Evolutionary conservation across 2,797 vertebrate species (phyloP).

Genomic region (Sebastes itinus): DNA sequence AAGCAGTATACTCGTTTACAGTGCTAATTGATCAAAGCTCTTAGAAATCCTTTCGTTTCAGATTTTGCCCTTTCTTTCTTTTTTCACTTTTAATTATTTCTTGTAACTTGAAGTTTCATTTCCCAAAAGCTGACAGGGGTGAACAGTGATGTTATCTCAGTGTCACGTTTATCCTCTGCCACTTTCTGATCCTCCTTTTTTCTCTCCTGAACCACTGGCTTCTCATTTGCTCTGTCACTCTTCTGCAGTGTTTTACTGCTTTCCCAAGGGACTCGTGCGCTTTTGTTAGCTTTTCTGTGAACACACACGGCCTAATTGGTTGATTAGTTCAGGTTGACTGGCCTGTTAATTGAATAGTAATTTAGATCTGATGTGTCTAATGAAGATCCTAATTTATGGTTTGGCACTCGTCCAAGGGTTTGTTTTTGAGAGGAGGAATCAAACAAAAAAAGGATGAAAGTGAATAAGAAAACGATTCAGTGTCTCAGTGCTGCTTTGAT

Average conservation of each 20-base stretch:
- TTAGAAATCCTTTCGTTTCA: background rate
- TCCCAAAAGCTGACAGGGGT: background rate
- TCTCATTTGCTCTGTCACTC: slow-evolving; percentile 73
- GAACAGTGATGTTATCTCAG: slow-evolving; percentile 20
- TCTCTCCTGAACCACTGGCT: slow-evolving; percentile 40
- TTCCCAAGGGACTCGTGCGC: slow-evolving; percentile 78
- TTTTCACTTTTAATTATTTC: background rate
- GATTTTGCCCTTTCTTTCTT: background rate
- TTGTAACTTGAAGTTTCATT: background rate
- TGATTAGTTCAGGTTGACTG: slow-evolving; percentile 84
- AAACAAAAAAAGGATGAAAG: slow-evolving; percentile 64
- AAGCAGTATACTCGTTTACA: background rate
- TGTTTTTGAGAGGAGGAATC: slow-evolving; percentile 68
- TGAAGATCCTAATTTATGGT: slow-evolving; percentile 78
- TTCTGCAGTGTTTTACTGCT: slow-evolving; percentile 69
- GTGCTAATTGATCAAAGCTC: background rate
- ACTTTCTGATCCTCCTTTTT: slow-evolving; percentile 29
- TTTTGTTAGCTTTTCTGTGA: slow-evolving; percentile 82
- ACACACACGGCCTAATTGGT: slow-evolving; percentile 84
- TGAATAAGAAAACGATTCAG: slow-evolving; percentile 55
- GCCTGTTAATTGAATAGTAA: slow-evolving; percentile 84
- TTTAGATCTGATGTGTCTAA: slow-evolving; percentile 81
- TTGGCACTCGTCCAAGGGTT: slow-evolving; percentile 71
- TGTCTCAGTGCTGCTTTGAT: slow-evolving; percentile 50
- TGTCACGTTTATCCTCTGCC: slow-evolving; percentile 21